Conservation (phyloP, 2,888 invertebrate species). For the Thereva unica region DNA sequence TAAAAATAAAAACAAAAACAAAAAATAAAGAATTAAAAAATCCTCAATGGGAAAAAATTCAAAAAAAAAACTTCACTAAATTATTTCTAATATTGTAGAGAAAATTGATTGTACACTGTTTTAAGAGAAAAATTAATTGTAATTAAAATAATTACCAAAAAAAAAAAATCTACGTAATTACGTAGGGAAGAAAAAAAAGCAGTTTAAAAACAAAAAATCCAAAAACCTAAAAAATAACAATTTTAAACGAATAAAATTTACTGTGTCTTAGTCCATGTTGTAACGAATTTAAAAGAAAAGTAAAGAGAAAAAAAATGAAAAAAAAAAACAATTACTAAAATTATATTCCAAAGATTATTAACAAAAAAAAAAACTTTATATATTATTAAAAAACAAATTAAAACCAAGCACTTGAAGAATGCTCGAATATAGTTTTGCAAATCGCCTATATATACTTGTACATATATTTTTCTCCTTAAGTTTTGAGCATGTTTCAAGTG, state of each 20-base stretch:
- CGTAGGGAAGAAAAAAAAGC: conserved; percentile 10
- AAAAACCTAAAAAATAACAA: not conserved
- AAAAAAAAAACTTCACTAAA: conserved; percentile 18
- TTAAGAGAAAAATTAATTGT: conserved; percentile 24
- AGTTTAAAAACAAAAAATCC: conserved; percentile 26
- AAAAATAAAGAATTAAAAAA: conserved; percentile 3
- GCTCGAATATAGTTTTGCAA: conserved; percentile 22
- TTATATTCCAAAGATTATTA: not conserved
- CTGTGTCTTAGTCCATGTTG: conserved; percentile 60
- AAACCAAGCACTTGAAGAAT: conserved; percentile 11
- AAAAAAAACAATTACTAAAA: conserved; percentile 15
- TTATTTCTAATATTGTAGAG: conserved; percentile 15
- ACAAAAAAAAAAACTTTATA: conserved; percentile 15
- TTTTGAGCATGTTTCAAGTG: conserved; percentile 19
- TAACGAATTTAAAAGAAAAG: conserved; percentile 55
- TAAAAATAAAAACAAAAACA: conserved; percentile 22
- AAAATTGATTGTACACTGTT: no score
- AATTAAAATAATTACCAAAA: conserved; percentile 16
- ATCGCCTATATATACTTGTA: conserved; percentile 33
- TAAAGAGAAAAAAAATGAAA: conserved; percentile 36
- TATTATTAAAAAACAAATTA: conserved; percentile 21
- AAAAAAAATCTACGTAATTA: conserved; percentile 22
- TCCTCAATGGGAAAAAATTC: conserved; percentile 26
- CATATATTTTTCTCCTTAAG: conserved; percentile 20
- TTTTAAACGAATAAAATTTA: conserved; percentile 46